These are phyloP conservation scores for Nycticorax nycticorax DNA, from an alignment of 2,113 vertebrate species.

Conservation along the genomic window DNA sequence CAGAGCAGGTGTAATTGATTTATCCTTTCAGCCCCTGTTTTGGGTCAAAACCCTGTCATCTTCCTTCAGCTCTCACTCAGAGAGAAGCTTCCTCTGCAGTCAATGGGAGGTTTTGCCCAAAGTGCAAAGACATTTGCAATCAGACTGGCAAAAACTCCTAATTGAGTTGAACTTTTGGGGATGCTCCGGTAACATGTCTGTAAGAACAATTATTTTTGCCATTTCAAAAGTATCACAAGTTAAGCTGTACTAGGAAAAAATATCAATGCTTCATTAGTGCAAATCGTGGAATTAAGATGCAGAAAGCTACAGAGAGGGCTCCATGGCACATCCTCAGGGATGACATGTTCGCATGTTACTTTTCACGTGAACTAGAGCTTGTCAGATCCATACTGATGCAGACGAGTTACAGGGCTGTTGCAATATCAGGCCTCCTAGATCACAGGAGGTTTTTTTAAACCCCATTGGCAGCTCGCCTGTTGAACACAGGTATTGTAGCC, in stretches of 20 bases:
- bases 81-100: constrained; percentile 18
- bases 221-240: constrained; percentile 64
- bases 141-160: constrained; percentile 19
- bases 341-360: constrained; percentile 1
- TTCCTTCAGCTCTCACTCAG: background rate
- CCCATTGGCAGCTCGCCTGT: constrained; percentile 6
- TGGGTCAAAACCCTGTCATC: constrained; percentile 48
- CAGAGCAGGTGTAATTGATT: constrained; percentile 50
- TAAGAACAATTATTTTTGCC: constrained; percentile 73
- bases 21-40: constrained; percentile 10
- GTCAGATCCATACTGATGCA: constrained; percentile 51
- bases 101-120: constrained; percentile 37
- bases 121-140: constrained; percentile 44
- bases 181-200: constrained; percentile 21
- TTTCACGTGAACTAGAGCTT: background rate
- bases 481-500: constrained; percentile 38
- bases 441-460: background rate
- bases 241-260: constrained; percentile 58
- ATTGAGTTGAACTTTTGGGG: constrained; percentile 48
- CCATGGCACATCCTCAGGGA: background rate
- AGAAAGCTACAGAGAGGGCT: background rate
- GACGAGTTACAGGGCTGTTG: background rate
- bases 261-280: constrained; percentile 70
- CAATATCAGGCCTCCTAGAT: constrained; percentile 2
- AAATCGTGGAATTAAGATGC: constrained; percentile 67